phyloP scores from a whole-genome alignment of 2,888 invertebrate species.

The Papilio elwesi region DNA sequence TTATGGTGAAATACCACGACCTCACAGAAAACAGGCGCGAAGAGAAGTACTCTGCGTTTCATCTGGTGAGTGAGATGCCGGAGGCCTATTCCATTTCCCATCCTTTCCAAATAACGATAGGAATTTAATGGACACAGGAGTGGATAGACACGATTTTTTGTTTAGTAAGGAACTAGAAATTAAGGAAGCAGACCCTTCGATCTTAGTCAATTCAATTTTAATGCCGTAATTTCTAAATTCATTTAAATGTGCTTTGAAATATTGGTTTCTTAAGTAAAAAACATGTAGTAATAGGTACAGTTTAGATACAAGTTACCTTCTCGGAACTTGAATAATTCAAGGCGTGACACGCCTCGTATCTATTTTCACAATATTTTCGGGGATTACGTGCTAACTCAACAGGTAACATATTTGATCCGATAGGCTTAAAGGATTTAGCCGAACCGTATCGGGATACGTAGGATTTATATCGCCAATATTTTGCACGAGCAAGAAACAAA shows the following conservation, averaged over 20 bases:
- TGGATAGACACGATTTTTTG: no score
- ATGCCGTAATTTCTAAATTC: no score
- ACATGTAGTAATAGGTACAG: neutral
- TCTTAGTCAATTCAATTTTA: no score
- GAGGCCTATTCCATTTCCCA: no score
- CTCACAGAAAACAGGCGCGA: no score
- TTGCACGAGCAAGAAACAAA: conserved; percentile 14
- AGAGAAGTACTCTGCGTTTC: no score
- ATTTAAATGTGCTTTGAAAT: neutral
- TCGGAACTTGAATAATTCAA: conserved; percentile 1
- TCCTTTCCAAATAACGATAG: no score
- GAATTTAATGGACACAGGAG: no score
- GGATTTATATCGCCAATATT: conserved; percentile 16
- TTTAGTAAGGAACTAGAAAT: no score
- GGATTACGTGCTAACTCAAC: conserved; percentile 29
- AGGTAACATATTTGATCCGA: conserved; percentile 35
- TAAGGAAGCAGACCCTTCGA: no score
- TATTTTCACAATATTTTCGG: conserved; percentile 33
- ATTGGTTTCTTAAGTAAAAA: neutral
- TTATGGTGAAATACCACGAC: no score
- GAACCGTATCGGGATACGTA: conserved; percentile 2
- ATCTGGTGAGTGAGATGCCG: no score
- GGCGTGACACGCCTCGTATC: neutral
- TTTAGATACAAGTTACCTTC: neutral
- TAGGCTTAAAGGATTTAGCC: conserved; percentile 27